Evolutionary conservation across 2,113 vertebrate genomes (phyloP), one percentile per base, ranked within the genome.

Genomic region (Prunella fulvescens): DNA sequence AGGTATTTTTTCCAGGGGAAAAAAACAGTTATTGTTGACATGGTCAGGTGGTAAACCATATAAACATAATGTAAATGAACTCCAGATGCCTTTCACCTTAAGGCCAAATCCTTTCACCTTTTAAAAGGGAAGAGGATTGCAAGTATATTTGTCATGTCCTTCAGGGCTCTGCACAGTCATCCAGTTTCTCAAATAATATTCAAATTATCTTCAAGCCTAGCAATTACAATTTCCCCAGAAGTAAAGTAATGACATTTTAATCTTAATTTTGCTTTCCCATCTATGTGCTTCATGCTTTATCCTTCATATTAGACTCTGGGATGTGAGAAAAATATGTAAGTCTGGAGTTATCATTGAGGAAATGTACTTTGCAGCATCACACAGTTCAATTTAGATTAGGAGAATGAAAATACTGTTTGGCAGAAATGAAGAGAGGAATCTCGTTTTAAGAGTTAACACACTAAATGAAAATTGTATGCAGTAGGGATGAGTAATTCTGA

Each of bases 331-430:
- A 92, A 86, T 76, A 67, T 64, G 10, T 64, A 81, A 89, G 37
- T 79, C 45, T 12, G 9, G 14, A 88, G 48, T 95, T 95, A 89
- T 78, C 86, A 56, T 13, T 35, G 65, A 89, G 40, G 80, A 95
- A 95, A 95, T 86, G 65, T 72, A 76, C 73, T 95, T 92, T 79
- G 22, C 81, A 81, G 40, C 65, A 88, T 87, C 77, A 91, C 40
- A 89, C 69, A 81, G 77, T 92, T 95, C 92, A 93, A 71, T 95
- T 96, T 93, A 96, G 69, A 86, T 92, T 85, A 90, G 76, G 69
- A 65, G 69, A 94, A 77, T 61, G 57, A 90, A 96, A 86, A 83
- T 14, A 64, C 14, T 9, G 2, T 57, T 72, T 71, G 45, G 33
- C 26, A 88, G 70, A 78, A 85, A 80, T 51, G 28, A 82, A 95